Evolutionary conservation across 1,140 invertebrate genomes (phyloP).

Genomic region (Laodelphax striatellus): DNA sequence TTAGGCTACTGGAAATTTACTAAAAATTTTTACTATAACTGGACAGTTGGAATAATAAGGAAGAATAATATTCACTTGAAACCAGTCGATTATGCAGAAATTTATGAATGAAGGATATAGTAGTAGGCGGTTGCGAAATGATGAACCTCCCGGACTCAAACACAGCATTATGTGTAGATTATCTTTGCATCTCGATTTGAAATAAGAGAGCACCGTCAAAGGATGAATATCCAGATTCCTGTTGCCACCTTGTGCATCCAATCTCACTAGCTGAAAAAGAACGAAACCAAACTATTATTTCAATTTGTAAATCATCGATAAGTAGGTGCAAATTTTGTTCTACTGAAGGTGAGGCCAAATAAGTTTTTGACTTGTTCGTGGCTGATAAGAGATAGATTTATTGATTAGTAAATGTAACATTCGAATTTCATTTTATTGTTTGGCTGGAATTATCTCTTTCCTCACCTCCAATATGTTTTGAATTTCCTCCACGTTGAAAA

Average conservation of each 20-base stretch:
- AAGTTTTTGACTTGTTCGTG: too few species aligned
- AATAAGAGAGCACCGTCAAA: conserved; percentile 68
- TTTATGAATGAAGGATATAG: conserved; percentile 88
- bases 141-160: conserved; percentile 80
- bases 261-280: conserved; percentile 39
- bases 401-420: too few species aligned
- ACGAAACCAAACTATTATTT: neutral
- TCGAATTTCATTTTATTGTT: too few species aligned
- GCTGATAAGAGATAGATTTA: too few species aligned
- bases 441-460: too few species aligned
- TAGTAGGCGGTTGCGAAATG: conserved; percentile 65
- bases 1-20: too few species aligned
- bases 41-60: too few species aligned
- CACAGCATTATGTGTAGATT: conserved; percentile 82
- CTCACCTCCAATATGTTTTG: conserved; percentile 69
- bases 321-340: too few species aligned
- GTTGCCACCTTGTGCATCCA: conserved; percentile 68
- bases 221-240: conserved; percentile 70
- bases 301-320: too few species aligned
- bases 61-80: conserved; percentile 42
- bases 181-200: conserved; percentile 70
- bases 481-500: conserved; percentile 77
- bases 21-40: too few species aligned
- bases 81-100: conserved; percentile 94
- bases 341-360: too few species aligned